Evolutionary conservation across 2,888 invertebrate genomes (phyloP).

Genomic region (Ophion costatus): DNA sequence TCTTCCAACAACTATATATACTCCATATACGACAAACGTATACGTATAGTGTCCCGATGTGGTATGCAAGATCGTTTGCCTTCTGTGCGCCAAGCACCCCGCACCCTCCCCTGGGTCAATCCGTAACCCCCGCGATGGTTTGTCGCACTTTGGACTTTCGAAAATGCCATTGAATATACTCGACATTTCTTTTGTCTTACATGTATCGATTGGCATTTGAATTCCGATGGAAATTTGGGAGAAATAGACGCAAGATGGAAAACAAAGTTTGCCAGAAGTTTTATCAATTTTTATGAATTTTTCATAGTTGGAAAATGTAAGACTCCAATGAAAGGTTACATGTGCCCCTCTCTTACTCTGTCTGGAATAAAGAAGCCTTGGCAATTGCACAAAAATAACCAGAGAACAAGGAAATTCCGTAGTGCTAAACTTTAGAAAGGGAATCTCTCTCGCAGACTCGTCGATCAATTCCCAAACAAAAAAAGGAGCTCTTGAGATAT

Average conservation of each 20-base stretch:
- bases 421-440: neutral
- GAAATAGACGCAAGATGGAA: neutral
- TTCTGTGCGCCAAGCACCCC: constrained; percentile 53
- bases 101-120: constrained; percentile 55
- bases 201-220: too few relatives aligned
- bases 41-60: constrained; percentile 2
- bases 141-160: neutral
- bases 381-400: neutral
- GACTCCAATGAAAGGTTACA: neutral
- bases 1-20: constrained; percentile 63
- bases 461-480: constrained; percentile 2
- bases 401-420: constrained; percentile 2
- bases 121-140: constrained; percentile 27
- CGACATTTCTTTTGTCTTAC: too few relatives aligned
- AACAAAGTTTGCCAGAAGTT: too few relatives aligned
- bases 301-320: neutral
- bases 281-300: too few relatives aligned
- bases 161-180: too few relatives aligned
- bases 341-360: neutral
- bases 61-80: constrained; percentile 58
- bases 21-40: constrained; percentile 10
- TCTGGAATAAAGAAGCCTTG: neutral
- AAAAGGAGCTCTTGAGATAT: constrained; percentile 1
- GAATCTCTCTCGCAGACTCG: neutral
- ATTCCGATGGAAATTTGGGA: constrained; percentile 33